These are phyloP conservation scores for Monochamus saltuarius DNA, from an alignment of 1,140 invertebrate genomes.

Conservation along the genomic window DNA sequence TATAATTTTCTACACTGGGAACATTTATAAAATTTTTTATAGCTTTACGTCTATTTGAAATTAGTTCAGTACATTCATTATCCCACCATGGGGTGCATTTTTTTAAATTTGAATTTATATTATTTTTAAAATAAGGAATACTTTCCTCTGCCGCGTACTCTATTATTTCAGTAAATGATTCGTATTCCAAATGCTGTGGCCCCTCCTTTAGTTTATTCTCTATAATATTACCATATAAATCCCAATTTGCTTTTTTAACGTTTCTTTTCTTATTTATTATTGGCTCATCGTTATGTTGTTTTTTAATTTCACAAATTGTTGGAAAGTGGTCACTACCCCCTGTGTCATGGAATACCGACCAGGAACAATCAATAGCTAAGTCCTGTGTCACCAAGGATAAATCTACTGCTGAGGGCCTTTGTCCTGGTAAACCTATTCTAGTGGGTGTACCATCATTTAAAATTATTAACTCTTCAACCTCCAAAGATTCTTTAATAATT, in stretches of 20 bases:
- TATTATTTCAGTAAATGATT: no score
- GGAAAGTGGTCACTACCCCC: not conserved
- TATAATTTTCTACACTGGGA: conserved; percentile 2
- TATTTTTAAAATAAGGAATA: not conserved
- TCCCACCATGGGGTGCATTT: conserved; percentile 4
- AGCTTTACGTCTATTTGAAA: not conserved
- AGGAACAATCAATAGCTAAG: not conserved
- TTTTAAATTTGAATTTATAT: not conserved
- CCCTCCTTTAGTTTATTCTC: no score
- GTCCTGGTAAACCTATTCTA: not conserved
- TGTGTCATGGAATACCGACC: not conserved
- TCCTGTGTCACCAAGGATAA: not conserved
- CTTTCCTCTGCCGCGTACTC: not conserved
- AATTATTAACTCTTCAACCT: not conserved
- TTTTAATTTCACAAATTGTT: not conserved
- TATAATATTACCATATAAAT: not conserved
- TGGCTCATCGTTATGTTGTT: not conserved
- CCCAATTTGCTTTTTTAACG: not conserved
- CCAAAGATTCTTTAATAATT: not conserved
- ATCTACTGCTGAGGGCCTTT: conserved; percentile 1
- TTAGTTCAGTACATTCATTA: conserved; percentile 4
- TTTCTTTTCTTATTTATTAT: not conserved
- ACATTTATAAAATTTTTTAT: conserved; percentile 1
- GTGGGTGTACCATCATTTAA: conserved; percentile 9
- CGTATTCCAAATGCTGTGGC: no score